A percentile compares a stretch with the other conserved stretches of the same genome.
These are phyloP conservation scores for Lasioglossum vierecki DNA, from an alignment of 2,888 invertebrate genomes.

Conservation along the genomic window DNA sequence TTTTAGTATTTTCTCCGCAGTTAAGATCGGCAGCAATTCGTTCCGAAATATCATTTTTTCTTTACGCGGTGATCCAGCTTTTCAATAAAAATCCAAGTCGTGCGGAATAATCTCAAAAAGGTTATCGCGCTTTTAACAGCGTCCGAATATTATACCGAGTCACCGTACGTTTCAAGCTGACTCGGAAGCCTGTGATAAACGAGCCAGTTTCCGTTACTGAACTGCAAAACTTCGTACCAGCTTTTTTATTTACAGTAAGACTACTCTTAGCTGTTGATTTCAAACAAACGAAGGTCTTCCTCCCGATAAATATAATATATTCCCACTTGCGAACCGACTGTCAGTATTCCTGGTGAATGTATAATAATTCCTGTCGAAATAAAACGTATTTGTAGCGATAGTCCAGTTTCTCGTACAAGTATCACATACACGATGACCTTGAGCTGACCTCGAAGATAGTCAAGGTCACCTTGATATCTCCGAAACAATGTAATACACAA, in stretches of 20 bases:
- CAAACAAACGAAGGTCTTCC: not conserved
- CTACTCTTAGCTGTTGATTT: no score
- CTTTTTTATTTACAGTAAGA: not conserved
- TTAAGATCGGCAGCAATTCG: no score
- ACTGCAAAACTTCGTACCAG: not conserved
- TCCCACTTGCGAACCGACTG: not conserved
- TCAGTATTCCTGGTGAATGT: slow-evolving; percentile 16
- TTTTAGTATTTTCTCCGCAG: no score
- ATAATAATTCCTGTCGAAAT: slow-evolving; percentile 26
- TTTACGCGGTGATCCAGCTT: no score
- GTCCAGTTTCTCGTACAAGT: not conserved
- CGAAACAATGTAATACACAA: no score
- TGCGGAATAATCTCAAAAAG: not conserved
- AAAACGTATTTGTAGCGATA: slow-evolving; percentile 21
- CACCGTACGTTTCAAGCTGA: not conserved
- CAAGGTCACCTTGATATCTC: no score
- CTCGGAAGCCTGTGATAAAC: slow-evolving; percentile 33
- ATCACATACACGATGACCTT: not conserved
- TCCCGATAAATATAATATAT: not conserved
- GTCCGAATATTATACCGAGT: no score
- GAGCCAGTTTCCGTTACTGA: not conserved
- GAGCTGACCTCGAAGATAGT: no score
- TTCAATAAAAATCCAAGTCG: not conserved
- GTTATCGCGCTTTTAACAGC: not conserved
- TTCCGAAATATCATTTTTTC: no score